Evolutionary conservation across 2,888 invertebrate genomes (phyloP).

Genomic region (Drosophila meridionalis): DNA sequence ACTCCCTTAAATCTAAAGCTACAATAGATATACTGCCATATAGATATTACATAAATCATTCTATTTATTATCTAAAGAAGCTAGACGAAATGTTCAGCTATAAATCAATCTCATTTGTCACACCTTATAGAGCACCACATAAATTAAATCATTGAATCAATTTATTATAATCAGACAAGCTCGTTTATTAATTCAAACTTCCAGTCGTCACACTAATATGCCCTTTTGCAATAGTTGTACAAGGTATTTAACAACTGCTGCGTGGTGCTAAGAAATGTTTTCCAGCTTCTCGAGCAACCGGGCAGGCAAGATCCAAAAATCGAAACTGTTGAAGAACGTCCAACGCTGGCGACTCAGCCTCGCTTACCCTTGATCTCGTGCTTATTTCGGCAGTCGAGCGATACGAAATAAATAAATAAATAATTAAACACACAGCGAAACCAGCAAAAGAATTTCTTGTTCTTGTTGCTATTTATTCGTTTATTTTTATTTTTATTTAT

Average conservation of each 20-base stretch:
- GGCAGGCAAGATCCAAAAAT: conserved; percentile 35
- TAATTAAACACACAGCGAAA: conserved; percentile 57
- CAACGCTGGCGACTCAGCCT: conserved; percentile 26
- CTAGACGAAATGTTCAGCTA: background rate
- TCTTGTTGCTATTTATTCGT: conserved; percentile 19
- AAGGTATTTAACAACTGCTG: conserved; percentile 4
- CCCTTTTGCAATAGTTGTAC: background rate
- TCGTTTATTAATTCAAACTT: background rate
- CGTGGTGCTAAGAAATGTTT: conserved; percentile 61
- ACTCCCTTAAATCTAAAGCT: background rate
- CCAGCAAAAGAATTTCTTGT: conserved; percentile 67
- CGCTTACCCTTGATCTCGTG: conserved; percentile 75
- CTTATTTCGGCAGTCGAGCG: conserved; percentile 74
- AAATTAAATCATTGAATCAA: background rate
- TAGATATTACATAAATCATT: background rate
- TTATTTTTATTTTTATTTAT: background rate
- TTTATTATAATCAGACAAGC: background rate
- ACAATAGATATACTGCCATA: background rate
- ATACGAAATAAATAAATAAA: conserved; percentile 63
- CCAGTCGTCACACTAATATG: background rate
- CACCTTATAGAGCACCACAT: background rate
- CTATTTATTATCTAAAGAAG: background rate
- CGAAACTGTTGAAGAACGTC: conserved; percentile 33
- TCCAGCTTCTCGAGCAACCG: conserved; percentile 63
- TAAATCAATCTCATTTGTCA: background rate